Conservation (phyloP, 2,797 vertebrate genomes). For the Typhlichthys eigenmanni region DNA sequence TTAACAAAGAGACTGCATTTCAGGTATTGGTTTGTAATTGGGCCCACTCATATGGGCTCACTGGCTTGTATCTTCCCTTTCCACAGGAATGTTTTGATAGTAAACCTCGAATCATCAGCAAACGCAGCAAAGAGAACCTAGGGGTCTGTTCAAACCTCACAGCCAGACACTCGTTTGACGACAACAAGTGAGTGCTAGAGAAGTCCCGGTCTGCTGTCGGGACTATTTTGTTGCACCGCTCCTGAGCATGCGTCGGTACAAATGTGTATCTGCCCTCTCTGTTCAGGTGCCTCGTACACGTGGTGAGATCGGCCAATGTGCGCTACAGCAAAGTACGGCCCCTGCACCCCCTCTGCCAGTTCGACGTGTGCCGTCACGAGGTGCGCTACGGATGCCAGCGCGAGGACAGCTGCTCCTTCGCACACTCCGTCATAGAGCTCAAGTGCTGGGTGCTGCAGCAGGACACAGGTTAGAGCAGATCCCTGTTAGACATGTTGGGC, state of each 20-base stretch:
- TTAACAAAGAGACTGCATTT: no score
- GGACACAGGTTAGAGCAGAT: constrained; percentile 83
- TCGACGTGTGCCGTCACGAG: constrained; percentile 95
- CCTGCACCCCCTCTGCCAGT: constrained; percentile 96
- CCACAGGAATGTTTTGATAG: constrained; percentile 97
- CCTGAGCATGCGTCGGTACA: no score
- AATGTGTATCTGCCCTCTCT: neutral
- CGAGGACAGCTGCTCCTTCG: constrained; percentile 97
- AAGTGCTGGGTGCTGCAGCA: constrained; percentile 98
- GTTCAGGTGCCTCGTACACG: constrained; percentile 95
- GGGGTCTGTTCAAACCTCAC: constrained; percentile 95
- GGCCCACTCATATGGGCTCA: constrained; percentile 4
- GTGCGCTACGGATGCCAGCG: constrained; percentile 95
- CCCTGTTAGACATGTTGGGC: no score
- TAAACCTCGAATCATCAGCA: constrained; percentile 98
- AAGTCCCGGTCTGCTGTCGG: neutral
- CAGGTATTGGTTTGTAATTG: no score
- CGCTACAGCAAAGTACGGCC: constrained; percentile 97
- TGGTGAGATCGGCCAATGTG: constrained; percentile 92
- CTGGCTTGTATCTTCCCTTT: constrained; percentile 22
- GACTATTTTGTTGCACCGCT: no score
- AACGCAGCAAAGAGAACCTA: constrained; percentile 93
- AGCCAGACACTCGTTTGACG: constrained; percentile 92
- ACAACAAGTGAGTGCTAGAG: constrained; percentile 89
- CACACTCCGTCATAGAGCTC: constrained; percentile 96